phyloP scores from a whole-genome alignment of 2,888 invertebrate genomes.

The Horisme vitalbata region DNA sequence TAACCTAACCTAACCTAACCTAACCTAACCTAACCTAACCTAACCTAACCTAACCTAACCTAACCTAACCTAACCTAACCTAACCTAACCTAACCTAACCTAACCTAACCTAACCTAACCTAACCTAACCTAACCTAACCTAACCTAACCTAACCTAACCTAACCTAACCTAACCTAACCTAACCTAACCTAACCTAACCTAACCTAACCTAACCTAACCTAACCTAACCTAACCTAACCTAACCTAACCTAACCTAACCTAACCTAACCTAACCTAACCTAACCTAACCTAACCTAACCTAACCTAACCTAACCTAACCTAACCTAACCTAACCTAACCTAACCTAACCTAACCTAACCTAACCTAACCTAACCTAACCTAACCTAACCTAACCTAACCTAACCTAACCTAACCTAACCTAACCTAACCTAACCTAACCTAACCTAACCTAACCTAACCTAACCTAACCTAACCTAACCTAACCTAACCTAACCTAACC shows the following conservation, averaged over 20 bases:
- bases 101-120: slow-evolving; percentile 32
- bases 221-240: slow-evolving; percentile 8
- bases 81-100: slow-evolving; percentile 30
- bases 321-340: slow-evolving; percentile 15
- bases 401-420: slow-evolving; percentile 19
- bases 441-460: slow-evolving; percentile 21
- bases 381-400: slow-evolving; percentile 9
- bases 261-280: slow-evolving; percentile 12
- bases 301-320: slow-evolving; percentile 14
- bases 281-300: slow-evolving; percentile 15
- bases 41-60: slow-evolving; percentile 32
- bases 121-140: slow-evolving; percentile 31
- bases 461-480: slow-evolving; percentile 19
- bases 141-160: slow-evolving; percentile 10
- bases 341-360: slow-evolving; percentile 14
- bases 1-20: slow-evolving; percentile 34
- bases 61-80: slow-evolving; percentile 30
- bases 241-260: slow-evolving; percentile 1
- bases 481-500: slow-evolving; percentile 19
- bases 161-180: slow-evolving; percentile 6
- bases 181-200: slow-evolving; percentile 8
- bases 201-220: slow-evolving; percentile 8
- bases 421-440: slow-evolving; percentile 19
- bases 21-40: slow-evolving; percentile 34
- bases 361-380: neutral